Conservation (phyloP, 2,797 vertebrate species). For the Chloroceryle amazona region DNA sequence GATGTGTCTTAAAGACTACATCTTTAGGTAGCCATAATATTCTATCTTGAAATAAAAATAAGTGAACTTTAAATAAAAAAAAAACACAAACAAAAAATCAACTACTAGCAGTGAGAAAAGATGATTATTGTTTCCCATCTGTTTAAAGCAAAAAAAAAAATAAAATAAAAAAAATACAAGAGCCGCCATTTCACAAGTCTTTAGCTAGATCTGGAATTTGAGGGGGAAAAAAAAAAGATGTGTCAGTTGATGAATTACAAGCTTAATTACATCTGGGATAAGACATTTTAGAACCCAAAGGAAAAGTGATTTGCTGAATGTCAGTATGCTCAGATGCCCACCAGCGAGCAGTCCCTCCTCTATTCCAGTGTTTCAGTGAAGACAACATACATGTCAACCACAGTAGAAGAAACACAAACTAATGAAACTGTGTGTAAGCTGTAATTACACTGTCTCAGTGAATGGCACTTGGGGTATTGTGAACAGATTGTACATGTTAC, state of each 20-base stretch:
- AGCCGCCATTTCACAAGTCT: not conserved
- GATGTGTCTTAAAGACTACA: not conserved
- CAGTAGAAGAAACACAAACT: conserved; percentile 45
- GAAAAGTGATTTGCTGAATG: conserved; percentile 48
- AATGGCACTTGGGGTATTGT: conserved; percentile 48
- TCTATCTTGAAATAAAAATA: not conserved
- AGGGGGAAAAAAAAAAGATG: not conserved
- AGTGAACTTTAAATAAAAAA: not conserved
- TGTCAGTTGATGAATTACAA: conserved; percentile 55
- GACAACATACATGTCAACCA: conserved; percentile 49
- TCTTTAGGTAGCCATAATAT: not conserved
- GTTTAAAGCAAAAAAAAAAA: not conserved
- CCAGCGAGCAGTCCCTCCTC: conserved; percentile 48
- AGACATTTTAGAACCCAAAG: conserved; percentile 52
- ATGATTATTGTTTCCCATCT: not conserved
- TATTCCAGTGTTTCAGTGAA: not conserved
- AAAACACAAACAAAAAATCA: not conserved
- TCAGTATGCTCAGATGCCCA: conserved; percentile 53
- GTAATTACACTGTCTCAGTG: conserved; percentile 76
- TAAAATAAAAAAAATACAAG: not conserved
- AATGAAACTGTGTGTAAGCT: conserved; percentile 67
- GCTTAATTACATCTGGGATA: conserved; percentile 69
- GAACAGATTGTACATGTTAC: conserved; percentile 65
- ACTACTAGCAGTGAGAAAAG: not conserved
- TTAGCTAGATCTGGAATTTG: not conserved